These are phyloP conservation scores for Tauraco erythrolophus DNA, from an alignment of 2,113 vertebrate genomes.

Conservation along the genomic window DNA sequence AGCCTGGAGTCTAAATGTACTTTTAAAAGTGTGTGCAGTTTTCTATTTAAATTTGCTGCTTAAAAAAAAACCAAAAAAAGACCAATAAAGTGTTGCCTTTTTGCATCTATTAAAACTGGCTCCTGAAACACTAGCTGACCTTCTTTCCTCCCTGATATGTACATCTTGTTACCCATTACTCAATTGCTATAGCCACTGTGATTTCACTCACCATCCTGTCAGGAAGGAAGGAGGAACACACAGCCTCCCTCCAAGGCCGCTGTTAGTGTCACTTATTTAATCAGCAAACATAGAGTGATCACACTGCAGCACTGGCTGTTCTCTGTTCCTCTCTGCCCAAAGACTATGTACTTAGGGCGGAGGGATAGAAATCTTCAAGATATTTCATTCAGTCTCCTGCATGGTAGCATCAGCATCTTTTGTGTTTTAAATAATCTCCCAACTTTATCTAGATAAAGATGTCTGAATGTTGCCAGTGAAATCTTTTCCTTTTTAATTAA, in stretches of 20 bases:
- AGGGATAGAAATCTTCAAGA: neutral
- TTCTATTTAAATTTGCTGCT: neutral
- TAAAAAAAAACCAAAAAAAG: neutral
- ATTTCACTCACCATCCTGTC: constrained; percentile 37
- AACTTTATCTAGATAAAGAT: constrained; percentile 75
- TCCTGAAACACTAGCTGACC: neutral
- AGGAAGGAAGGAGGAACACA: constrained; percentile 53
- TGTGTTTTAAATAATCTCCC: constrained; percentile 66
- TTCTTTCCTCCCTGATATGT: neutral
- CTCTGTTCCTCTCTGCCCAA: neutral
- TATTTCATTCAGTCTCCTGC: neutral
- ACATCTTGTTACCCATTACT: neutral
- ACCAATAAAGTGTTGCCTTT: neutral
- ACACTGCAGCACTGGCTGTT: neutral
- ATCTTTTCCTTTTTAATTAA: constrained; percentile 83
- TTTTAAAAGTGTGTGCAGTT: neutral
- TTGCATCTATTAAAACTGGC: neutral
- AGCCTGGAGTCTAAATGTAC: constrained; percentile 12
- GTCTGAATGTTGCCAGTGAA: constrained; percentile 78
- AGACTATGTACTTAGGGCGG: neutral
- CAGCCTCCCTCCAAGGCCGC: constrained; percentile 24
- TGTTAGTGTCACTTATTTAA: constrained; percentile 54
- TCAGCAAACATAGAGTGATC: constrained; percentile 28
- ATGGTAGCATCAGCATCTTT: constrained; percentile 36
- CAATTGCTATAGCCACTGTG: neutral